Percentiles rank a stretch among this genome's conserved stretches.
These are phyloP conservation scores for Cheilosia scutellata DNA, from an alignment of 2,888 invertebrate species.

Conservation along the genomic window DNA sequence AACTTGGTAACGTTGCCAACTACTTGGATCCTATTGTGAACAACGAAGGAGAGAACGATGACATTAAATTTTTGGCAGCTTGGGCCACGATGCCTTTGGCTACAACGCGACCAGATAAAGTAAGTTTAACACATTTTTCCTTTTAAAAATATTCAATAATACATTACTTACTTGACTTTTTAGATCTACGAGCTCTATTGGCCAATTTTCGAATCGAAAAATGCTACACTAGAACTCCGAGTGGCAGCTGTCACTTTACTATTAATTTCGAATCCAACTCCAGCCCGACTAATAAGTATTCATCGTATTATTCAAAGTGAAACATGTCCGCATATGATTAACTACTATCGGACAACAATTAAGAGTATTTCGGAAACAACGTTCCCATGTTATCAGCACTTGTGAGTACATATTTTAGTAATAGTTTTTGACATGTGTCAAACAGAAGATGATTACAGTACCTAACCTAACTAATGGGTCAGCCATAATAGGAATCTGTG, in stretches of 20 bases:
- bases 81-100: conserved; percentile 86
- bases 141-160: neutral
- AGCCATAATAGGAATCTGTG: too few species aligned
- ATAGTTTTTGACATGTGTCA: neutral
- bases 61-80: conserved; percentile 87
- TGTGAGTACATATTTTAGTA: conserved; percentile 85
- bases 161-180: neutral
- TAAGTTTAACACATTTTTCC: conserved; percentile 77
- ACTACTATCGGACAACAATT: conserved; percentile 89
- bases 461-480: too few species aligned
- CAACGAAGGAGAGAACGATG: conserved; percentile 85
- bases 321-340: conserved; percentile 87
- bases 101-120: conserved; percentile 85
- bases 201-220: conserved; percentile 88
- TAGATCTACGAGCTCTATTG: conserved; percentile 87
- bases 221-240: conserved; percentile 88
- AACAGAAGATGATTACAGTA: too few species aligned
- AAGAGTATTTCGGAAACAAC: conserved; percentile 88
- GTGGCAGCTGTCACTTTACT: conserved; percentile 88
- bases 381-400: conserved; percentile 87
- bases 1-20: conserved; percentile 85
- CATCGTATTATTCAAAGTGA: conserved; percentile 88
- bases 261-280: conserved; percentile 87
- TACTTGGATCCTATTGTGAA: conserved; percentile 85
- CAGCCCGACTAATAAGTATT: conserved; percentile 88